phyloP scores from a whole-genome alignment of 2,113 vertebrate species.

The Psammodynastes pulverulentus region DNA sequence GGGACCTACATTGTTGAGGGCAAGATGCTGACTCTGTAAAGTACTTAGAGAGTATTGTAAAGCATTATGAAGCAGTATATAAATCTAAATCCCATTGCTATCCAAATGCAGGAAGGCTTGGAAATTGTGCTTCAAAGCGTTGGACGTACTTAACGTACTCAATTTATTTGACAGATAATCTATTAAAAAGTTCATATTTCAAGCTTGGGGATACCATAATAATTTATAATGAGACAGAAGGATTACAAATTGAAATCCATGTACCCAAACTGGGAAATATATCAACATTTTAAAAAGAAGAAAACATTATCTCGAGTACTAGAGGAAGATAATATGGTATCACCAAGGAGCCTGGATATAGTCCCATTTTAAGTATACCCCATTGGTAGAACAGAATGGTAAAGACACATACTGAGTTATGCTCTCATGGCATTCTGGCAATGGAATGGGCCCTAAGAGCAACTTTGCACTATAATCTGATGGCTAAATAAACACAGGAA shows the following conservation, averaged over 20 bases:
- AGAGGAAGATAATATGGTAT: background rate
- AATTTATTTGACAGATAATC: background rate
- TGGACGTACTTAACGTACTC: background rate
- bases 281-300: background rate
- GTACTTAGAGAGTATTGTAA: background rate
- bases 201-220: background rate
- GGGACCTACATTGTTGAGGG: background rate
- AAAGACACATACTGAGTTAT: background rate
- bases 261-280: background rate
- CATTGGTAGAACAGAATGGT: background rate
- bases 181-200: background rate
- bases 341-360: background rate
- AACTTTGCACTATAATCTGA: background rate
- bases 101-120: background rate
- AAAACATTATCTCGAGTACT: background rate
- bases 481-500: background rate
- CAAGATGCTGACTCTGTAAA: background rate
- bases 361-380: background rate
- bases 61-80: background rate
- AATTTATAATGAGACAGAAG: background rate
- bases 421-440: background rate
- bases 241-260: background rate
- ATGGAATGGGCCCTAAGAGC: background rate
- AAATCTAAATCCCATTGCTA: background rate
- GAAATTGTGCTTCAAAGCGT: background rate